These are phyloP conservation scores for Pachypanchax playfairii DNA, from an alignment of 2,113 vertebrate genomes.

Conservation along the genomic window DNA sequence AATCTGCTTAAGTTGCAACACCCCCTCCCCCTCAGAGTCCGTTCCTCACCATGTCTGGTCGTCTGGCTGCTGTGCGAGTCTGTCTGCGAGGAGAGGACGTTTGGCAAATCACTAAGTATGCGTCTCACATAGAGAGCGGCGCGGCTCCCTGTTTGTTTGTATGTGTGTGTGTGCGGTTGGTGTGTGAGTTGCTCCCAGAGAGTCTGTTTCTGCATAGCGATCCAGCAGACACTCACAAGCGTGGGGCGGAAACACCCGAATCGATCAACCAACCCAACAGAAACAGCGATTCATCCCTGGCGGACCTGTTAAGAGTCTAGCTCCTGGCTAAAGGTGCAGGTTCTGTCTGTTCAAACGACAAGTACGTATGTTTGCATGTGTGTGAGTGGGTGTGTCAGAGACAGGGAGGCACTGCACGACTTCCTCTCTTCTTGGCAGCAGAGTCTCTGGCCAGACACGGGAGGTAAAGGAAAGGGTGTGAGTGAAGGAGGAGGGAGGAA, in stretches of 20 bases:
- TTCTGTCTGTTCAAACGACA: slow-evolving; percentile 51
- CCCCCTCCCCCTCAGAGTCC: slow-evolving; percentile 64
- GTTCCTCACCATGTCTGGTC: slow-evolving; percentile 70
- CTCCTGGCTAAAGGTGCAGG: slow-evolving; percentile 46
- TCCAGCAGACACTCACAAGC: slow-evolving; percentile 75
- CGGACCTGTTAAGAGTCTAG: slow-evolving; percentile 50
- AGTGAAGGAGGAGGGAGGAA: slow-evolving; percentile 8
- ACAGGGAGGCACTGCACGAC: slow-evolving; percentile 71
- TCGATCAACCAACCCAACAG: slow-evolving; percentile 47
- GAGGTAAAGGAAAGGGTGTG: slow-evolving; percentile 50
- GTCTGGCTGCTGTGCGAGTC: slow-evolving; percentile 77
- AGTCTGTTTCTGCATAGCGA: slow-evolving; percentile 77
- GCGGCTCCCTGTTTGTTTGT: not conserved
- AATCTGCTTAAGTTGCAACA: slow-evolving; percentile 82
- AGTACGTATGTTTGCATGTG: slow-evolving; percentile 36
- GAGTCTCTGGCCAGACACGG: slow-evolving; percentile 65
- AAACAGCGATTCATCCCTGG: slow-evolving; percentile 36
- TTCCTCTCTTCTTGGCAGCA: slow-evolving; percentile 66
- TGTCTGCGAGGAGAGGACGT: slow-evolving; percentile 82
- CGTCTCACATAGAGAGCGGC: slow-evolving; percentile 20
- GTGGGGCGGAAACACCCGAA: slow-evolving; percentile 36
- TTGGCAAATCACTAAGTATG: slow-evolving; percentile 84
- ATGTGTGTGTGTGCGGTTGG: slow-evolving; percentile 24
- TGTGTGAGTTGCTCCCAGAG: slow-evolving; percentile 72
- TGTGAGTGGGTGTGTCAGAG: slow-evolving; percentile 39